Percentiles rank a stretch among this genome's conserved stretches.
Evolutionary conservation across 2,888 invertebrate genomes (phyloP).

Genomic region (Cataglyphis rosenhaueri): DNA sequence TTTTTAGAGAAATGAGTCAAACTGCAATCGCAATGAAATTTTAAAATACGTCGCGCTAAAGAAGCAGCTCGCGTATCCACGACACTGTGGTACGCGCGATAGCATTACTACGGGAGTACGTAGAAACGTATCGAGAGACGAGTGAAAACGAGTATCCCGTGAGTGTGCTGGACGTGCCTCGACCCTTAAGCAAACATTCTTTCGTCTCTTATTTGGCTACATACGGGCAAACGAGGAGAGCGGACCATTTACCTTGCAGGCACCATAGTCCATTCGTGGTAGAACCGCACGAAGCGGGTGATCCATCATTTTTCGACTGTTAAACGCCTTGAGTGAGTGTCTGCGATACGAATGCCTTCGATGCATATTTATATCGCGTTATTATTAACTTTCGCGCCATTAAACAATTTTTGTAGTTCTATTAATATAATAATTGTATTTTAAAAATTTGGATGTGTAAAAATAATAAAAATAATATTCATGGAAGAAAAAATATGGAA

Average conservation of each 20-base stretch:
- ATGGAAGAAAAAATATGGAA: background rate
- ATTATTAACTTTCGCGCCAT: conserved; percentile 1
- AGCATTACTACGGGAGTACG: conserved; percentile 47
- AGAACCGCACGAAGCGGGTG: conserved; percentile 52
- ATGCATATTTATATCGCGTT: conserved; percentile 11
- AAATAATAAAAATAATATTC: conserved; percentile 13
- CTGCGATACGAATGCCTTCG: conserved; percentile 11
- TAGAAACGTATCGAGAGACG: conserved; percentile 62
- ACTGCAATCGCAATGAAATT: background rate
- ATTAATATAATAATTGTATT: background rate
- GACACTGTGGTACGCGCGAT: conserved; percentile 46
- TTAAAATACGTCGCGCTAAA: background rate
- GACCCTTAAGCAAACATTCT: conserved; percentile 77
- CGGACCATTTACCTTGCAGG: conserved; percentile 65
- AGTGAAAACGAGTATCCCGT: conserved; percentile 55
- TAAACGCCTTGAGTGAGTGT: conserved; percentile 21
- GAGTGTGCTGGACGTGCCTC: conserved; percentile 74
- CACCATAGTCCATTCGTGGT: conserved; percentile 39
- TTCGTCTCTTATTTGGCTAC: conserved; percentile 73
- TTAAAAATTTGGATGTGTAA: background rate
- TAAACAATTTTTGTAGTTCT: conserved; percentile 39
- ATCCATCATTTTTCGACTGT: conserved; percentile 67
- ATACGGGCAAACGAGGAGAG: conserved; percentile 63
- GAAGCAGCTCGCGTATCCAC: conserved; percentile 12
- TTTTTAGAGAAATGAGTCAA: background rate